Conservation (phyloP, 2,888 invertebrate genomes). For the Troides helena region DNA sequence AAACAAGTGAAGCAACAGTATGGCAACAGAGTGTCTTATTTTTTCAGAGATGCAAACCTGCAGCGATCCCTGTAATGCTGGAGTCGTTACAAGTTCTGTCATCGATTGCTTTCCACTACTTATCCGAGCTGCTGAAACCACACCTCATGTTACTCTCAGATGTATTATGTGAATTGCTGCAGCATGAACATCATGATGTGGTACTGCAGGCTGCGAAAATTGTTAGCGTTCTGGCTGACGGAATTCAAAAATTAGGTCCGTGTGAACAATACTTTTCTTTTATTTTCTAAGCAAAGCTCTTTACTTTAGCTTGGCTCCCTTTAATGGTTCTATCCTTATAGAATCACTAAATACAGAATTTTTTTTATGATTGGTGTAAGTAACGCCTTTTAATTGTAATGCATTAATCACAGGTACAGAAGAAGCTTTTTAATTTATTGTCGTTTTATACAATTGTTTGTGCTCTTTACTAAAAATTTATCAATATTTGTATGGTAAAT, state of each 20-base stretch:
- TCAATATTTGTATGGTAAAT: not conserved
- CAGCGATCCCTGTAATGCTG: conserved; percentile 85
- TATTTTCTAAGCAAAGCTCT: too few relatives aligned
- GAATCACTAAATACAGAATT: too few relatives aligned
- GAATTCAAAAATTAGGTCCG: conserved; percentile 77
- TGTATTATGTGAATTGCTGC: conserved; percentile 81
- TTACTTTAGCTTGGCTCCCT: too few relatives aligned
- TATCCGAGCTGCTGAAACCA: conserved; percentile 75
- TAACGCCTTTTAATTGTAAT: too few relatives aligned
- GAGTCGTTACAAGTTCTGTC: conserved; percentile 88
- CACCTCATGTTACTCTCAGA: conserved; percentile 82
- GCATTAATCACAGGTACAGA: too few relatives aligned
- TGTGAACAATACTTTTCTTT: not conserved
- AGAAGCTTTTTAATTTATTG: too few relatives aligned
- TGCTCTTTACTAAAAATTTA: too few relatives aligned
- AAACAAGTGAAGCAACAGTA: too few relatives aligned
- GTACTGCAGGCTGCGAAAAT: conserved; percentile 86
- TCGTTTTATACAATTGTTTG: too few relatives aligned
- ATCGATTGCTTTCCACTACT: conserved; percentile 82
- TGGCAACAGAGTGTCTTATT: too few relatives aligned
- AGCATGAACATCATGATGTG: conserved; percentile 83
- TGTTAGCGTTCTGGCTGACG: conserved; percentile 84
- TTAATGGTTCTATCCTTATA: too few relatives aligned
- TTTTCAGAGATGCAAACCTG: conserved; percentile 61
- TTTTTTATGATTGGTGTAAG: too few relatives aligned